Base-by-base conservation (phyloP, 2,797 vertebrate genomes). In the Cottoperca gobio region DNA sequence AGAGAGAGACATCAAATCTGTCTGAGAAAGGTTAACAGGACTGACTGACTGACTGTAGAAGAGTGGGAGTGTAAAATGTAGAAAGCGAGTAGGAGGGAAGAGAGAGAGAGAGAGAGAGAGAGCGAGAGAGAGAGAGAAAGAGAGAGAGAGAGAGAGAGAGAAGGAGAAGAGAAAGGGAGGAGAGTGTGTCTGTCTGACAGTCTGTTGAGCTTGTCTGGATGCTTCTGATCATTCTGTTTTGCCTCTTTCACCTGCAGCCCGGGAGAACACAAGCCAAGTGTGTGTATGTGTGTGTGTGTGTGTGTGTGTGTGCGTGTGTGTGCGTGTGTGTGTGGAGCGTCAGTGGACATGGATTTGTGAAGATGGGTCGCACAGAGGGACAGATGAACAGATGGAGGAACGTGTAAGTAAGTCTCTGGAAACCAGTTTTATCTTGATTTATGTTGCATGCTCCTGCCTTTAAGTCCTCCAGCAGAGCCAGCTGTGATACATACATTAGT, bases 61-160 rank as follows among this genome's bases (percentile, higher is more conserved):
- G 89, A 91, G 91, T 91, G 90, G 88, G 90, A 86, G 92, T 90
- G 88, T 88, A 82, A 90, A 91, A 92, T 91, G 86, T 87, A 89
- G 90, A 33, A 90, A 55, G 80, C 53, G 78, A 89, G 91, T 90
- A 79, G 89, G 90, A 92, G 92, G 89, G 84, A 81, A 71, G 57
- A 89, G 79, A 89, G 86, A 88, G 74, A 82, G 74, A 79, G 67
- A 79, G 79, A 83, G 69, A 40, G 78, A 84, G 70, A 78, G 83
- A n/a, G n/a, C n/a, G 79, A 83, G 69, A 40, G 78, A 84, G 70
- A 78, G 83, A 71, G 57, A 89, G 79, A 89, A 86, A 88, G 74
- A 82, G 74, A 79, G 67, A 79, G 79, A 83, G 69, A 40, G 78
- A 84, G 70, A 78, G 83, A 79, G 67, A 78, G 78, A 84, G 70